Percentiles rank a stretch among this genome's conserved stretches.
Evolutionary conservation across 2,888 invertebrate species (phyloP).

Genomic region (Rhaphigaster nebulosa): DNA sequence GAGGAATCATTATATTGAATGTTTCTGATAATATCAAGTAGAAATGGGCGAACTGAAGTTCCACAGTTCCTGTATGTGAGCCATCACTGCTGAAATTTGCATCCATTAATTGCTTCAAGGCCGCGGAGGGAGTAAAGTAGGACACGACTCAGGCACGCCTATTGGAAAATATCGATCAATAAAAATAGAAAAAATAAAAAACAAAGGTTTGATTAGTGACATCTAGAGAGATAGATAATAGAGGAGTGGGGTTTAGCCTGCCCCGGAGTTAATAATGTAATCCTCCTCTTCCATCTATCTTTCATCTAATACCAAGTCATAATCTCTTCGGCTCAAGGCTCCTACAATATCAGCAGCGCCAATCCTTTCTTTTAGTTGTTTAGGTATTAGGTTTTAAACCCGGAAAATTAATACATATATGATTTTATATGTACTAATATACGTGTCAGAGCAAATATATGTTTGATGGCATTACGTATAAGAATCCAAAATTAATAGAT

Average conservation of each 20-base stretch:
- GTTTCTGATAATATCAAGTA: too few relatives aligned
- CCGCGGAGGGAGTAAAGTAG: neutral
- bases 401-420: neutral
- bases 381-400: neutral
- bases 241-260: slow-evolving; percentile 5
- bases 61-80: too few relatives aligned
- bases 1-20: too few relatives aligned
- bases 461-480: too few relatives aligned
- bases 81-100: too few relatives aligned
- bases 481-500: too few relatives aligned
- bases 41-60: too few relatives aligned
- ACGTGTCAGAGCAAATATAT: too few relatives aligned
- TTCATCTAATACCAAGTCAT: neutral
- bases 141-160: neutral
- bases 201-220: neutral
- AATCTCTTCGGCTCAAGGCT: neutral
- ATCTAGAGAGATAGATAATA: neutral
- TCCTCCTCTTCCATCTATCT: neutral
- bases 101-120: too few relatives aligned
- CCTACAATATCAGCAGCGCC: neutral
- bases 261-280: neutral
- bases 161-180: slow-evolving; percentile 19
- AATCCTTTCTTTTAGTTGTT: neutral
- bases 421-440: too few relatives aligned
- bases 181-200: neutral